A percentile compares a stretch with the other conserved stretches of the same genome.
Evolutionary conservation across 2,113 vertebrate species (phyloP).

Genomic region (Podiceps cristatus): DNA sequence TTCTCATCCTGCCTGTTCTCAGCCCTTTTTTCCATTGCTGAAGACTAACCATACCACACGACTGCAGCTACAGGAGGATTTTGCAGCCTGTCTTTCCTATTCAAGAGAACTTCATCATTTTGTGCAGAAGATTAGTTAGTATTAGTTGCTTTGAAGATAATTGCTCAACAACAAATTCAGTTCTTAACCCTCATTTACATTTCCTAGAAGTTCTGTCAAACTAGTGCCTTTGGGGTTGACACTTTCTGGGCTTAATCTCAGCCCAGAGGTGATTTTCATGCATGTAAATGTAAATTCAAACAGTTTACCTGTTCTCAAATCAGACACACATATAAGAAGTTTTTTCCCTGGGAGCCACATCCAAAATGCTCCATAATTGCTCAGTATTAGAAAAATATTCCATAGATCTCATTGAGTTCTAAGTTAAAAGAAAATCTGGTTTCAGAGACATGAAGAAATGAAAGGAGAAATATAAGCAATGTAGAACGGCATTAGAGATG

Average conservation of each 20-base stretch:
- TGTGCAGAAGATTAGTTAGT: background rate
- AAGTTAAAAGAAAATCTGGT: background rate
- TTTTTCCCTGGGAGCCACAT: background rate
- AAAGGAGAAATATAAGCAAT: background rate
- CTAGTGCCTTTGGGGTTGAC: background rate
- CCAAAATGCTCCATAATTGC: background rate
- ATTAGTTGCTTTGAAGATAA: constrained; percentile 56
- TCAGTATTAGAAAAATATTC: background rate
- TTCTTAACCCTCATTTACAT: constrained; percentile 44
- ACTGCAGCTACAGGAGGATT: background rate
- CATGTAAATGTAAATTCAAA: constrained; percentile 16
- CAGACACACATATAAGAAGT: background rate
- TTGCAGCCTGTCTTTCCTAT: background rate
- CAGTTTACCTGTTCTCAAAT: constrained; percentile 7
- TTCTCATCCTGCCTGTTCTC: background rate
- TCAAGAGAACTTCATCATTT: background rate
- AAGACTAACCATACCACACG: background rate
- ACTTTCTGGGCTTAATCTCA: constrained; percentile 26
- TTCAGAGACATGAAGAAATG: background rate
- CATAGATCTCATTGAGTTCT: background rate
- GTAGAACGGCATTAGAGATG: background rate
- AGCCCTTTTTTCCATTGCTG: background rate
- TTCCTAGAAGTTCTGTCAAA: constrained; percentile 61
- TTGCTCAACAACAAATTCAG: constrained; percentile 36
- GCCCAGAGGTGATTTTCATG: background rate